Base-by-base conservation (phyloP, 1,140 invertebrate species). In the Xylocopa sonorina region DNA sequence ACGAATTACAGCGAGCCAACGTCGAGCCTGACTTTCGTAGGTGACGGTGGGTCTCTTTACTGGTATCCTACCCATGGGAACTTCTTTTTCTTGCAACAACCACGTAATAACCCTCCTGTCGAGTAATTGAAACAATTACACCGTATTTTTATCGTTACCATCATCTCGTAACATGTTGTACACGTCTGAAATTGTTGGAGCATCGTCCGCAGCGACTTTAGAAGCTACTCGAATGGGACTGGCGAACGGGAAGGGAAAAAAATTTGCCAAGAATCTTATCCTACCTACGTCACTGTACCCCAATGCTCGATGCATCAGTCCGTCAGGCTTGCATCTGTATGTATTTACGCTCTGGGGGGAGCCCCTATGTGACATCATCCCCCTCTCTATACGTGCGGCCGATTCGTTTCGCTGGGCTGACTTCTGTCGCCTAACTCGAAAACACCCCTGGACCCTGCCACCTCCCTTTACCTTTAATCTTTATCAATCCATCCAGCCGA, bases 381-480 rank as follows among this genome's bases (percentile, higher is more conserved):
- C 89, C 90, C 88, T 88, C 88, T 88, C 81, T 80, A 68, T 67
- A 71, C 60, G 57, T 79, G 79, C 80, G 78, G 60, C 81, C 78
- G 85, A 87, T 90, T 91, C 91, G 91, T 91, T 92, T 92, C 90
- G 90, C 90, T 90, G 91, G n/a, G 90, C 83, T 93, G 92, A 93
- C 92, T 93, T 93, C 91, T 93, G 91, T 92, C 91, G 91, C 91
- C 91, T 92, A 91, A 90, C 89, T 93, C 87, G 82, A 88, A 89
- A 83, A 87, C 88, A 89, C 89, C 90, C 91, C 87, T 87, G 83
- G 78, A 80, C 84, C 83, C 76, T 87, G 85, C 86, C 89, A 89
- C 88, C 89, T 90, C 90, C 88, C 86, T 91, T 92, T 89, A 92
- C 92, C 91, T 93, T 92, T 93, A 93, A 92, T 93, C 91, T 93